These are phyloP conservation scores for Muscicapa adusta DNA, from an alignment of 2,113 vertebrate species.

Conservation along the genomic window DNA sequence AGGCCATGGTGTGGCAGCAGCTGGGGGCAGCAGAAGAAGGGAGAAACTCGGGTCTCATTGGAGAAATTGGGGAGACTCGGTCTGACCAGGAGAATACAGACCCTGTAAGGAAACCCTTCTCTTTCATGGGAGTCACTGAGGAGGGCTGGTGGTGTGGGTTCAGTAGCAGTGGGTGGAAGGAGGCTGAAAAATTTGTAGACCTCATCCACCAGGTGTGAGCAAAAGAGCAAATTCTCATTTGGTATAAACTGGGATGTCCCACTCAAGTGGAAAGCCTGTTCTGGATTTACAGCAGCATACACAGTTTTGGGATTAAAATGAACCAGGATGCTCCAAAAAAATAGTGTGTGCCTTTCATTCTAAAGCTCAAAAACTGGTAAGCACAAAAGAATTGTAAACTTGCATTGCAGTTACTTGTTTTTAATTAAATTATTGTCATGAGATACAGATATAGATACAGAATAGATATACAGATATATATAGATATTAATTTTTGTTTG, in stretches of 20 bases:
- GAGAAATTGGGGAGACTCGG: conserved; percentile 81
- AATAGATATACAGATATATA: no score
- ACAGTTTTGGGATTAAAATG: background rate
- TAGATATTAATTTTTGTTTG: background rate
- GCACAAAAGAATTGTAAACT: background rate
- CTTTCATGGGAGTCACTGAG: background rate
- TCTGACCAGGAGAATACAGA: conserved; percentile 87
- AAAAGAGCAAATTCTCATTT: background rate
- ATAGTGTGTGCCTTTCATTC: background rate
- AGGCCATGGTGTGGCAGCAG: conserved; percentile 94
- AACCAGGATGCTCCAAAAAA: background rate
- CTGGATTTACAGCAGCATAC: background rate
- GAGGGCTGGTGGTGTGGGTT: background rate
- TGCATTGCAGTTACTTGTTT: background rate
- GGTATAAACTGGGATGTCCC: background rate
- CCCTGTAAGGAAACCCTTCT: conserved; percentile 70
- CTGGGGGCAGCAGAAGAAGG: conserved; percentile 77
- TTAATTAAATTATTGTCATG: background rate
- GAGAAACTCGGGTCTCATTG: conserved; percentile 58
- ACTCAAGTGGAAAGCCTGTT: background rate
- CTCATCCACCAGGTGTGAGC: background rate
- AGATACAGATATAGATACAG: background rate
- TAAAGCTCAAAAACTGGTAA: background rate
- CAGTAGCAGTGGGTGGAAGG: background rate
- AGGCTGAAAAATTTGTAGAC: background rate